phyloP scores from a whole-genome alignment of 2,888 invertebrate genomes.

The Carcina quercana region DNA sequence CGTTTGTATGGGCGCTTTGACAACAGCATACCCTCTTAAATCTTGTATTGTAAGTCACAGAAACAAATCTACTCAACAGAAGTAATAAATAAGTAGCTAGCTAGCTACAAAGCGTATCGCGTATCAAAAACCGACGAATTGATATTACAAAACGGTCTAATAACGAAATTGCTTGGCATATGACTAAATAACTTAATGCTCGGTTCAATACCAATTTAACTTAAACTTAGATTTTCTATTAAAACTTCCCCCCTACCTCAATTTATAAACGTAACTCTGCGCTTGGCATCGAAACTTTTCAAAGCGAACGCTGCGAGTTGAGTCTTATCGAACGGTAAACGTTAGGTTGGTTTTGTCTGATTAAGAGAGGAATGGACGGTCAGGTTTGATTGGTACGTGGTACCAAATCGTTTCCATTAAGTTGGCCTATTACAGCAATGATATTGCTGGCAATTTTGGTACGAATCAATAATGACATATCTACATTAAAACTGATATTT shows the following conservation, averaged over 20 bases:
- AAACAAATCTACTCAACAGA: no score
- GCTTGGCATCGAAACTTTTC: neutral
- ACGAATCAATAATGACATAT: constrained; percentile 47
- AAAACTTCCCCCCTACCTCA: constrained; percentile 23
- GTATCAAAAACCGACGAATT: constrained; percentile 32
- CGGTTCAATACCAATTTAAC: constrained; percentile 24
- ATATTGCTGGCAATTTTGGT: constrained; percentile 53
- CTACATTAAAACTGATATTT: constrained; percentile 14
- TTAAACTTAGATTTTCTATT: constrained; percentile 27
- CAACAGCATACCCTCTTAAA: no score
- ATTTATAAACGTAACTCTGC: neutral
- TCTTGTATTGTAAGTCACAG: no score
- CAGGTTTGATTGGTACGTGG: constrained; percentile 28
- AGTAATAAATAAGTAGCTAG: no score
- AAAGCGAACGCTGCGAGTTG: neutral
- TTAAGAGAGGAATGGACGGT: constrained; percentile 25
- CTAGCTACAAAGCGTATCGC: neutral
- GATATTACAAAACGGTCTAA: constrained; percentile 51
- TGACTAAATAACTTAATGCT: constrained; percentile 62
- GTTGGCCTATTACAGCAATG: constrained; percentile 50
- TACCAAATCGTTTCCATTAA: constrained; percentile 49
- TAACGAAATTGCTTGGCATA: constrained; percentile 48
- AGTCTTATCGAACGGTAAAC: neutral
- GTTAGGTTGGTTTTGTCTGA: constrained; percentile 20
- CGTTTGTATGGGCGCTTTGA: no score